Conservation (phyloP, 2,888 invertebrate genomes). For the Cecidostiba fungosa region DNA sequence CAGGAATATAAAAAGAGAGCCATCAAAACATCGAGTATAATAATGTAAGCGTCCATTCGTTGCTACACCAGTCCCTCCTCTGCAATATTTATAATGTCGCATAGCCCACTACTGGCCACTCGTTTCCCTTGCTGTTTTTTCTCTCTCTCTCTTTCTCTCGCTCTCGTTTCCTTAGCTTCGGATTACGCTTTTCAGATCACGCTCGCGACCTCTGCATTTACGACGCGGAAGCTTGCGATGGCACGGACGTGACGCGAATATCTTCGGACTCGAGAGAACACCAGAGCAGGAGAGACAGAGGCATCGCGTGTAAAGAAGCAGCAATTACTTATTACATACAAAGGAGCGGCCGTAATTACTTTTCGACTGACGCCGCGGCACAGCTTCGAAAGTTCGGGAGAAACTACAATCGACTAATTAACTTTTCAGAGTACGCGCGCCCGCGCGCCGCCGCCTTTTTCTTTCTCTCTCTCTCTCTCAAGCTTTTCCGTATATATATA, state of each 20-base stretch:
- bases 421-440: conserved; percentile 52
- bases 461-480: conserved; percentile 7
- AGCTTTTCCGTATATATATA: background rate
- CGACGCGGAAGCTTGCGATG: conserved; percentile 62
- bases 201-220: conserved; percentile 62
- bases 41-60: conserved; percentile 64
- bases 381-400: conserved; percentile 41
- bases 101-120: conserved; percentile 19
- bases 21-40: background rate
- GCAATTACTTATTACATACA: conserved; percentile 64
- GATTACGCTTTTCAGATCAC: conserved; percentile 64
- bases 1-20: background rate
- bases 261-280: conserved; percentile 29
- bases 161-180: conserved; percentile 32
- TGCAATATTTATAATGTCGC: conserved; percentile 61
- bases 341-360: conserved; percentile 64
- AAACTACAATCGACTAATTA: conserved; percentile 65
- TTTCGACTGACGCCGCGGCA: conserved; percentile 62
- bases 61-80: conserved; percentile 22
- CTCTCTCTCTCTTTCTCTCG: conserved; percentile 39
- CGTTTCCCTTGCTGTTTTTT: conserved; percentile 17
- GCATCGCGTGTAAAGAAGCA: conserved; percentile 59
- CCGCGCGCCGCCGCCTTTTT: background rate
- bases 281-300: conserved; percentile 7
- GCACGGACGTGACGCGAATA: conserved; percentile 62